phyloP scores from a whole-genome alignment of 2,888 invertebrate genomes.

The Iphiclides podalirius region DNA sequence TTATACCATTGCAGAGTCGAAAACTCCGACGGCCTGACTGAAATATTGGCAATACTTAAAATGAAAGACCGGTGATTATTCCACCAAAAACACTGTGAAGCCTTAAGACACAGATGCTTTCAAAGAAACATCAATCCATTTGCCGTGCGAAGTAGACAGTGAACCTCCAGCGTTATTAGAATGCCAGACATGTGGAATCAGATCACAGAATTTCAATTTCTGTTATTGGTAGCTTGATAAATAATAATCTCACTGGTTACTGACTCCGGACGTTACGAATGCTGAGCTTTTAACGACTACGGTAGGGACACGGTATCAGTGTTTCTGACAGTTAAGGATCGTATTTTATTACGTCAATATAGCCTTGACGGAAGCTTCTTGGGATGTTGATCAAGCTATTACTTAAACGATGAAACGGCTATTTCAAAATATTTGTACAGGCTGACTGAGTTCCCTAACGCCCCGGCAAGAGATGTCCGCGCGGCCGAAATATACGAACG shows the following conservation, averaged over 20 bases:
- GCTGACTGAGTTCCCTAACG: conserved; percentile 91
- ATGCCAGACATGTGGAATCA: conserved; percentile 82
- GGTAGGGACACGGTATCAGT: conserved; percentile 90
- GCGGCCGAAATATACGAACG: conserved; percentile 98
- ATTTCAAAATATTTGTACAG: conserved; percentile 86
- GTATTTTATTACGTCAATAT: conserved; percentile 82
- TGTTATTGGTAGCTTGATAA: conserved; percentile 86
- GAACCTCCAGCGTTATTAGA: conserved; percentile 86
- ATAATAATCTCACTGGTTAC: conserved; percentile 84
- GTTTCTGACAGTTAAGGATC: conserved; percentile 85
- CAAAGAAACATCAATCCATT: conserved; percentile 86
- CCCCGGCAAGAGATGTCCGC: conserved; percentile 89
- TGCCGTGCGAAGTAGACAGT: conserved; percentile 92
- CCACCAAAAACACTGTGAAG: conserved; percentile 82
- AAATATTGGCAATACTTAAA: conserved; percentile 83
- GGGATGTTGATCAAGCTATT: conserved; percentile 92
- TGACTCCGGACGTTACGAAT: conserved; percentile 94
- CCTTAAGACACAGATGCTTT: conserved; percentile 89
- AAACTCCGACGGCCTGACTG: conserved; percentile 86
- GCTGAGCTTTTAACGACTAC: conserved; percentile 89
- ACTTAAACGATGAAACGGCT: conserved; percentile 89
- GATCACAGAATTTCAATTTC: conserved; percentile 79
- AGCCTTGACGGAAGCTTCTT: conserved; percentile 91
- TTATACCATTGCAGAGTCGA: conserved; percentile 89
- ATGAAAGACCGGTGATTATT: conserved; percentile 73